Evolutionary conservation across 1,140 invertebrate genomes (phyloP), one percentile per base, ranked within the genome.

Genomic region (Platorchestia sp.): DNA sequence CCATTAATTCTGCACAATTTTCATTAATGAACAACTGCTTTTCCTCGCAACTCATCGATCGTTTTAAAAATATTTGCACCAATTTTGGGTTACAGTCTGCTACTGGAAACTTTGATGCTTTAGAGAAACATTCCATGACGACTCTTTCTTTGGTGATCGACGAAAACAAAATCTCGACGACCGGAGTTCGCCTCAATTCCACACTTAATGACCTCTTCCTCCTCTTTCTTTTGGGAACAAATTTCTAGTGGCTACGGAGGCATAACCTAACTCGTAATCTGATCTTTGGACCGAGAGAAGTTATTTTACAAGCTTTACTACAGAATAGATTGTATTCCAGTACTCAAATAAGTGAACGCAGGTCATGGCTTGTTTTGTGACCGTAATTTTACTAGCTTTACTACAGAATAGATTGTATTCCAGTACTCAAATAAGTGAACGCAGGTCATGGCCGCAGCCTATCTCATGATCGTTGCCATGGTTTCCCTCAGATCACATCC

Each of bases 401-500:
- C 47, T 51, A 19, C 47, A 7, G 47, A 19, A 51, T 19, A 51
- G 6, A 19, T 7, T 51, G 47, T 19, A 51, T 19, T 51, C 19
- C 6, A 51, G 47, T 7, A 19, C 47, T 51, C 47, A 7, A 51
- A 19, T 7, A 7, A 51, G 47, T 7, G 6, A 19, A 41, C 86
- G 87, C 43, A 3, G 87, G 41, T 16, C 36, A 3, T 89, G n/a
- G 42, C 87, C 5, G 41, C 87, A 89, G 36, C 16, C 87, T 89
- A 44, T 42, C n/a, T 27, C 36, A 42, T 41, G n/a, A 89, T 16
- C 36, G 36, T 44, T 75, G 14, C 59, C 59, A 22, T 75, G 14
- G 59, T 44, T 93, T 40, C 44, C n/a, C 10, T 40, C 91, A 93
- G 91, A 93, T 93, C 91, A 93, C 45, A 93, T 93, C 45, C 44